phyloP scores from a whole-genome alignment of 2,797 vertebrate genomes.

The Sebastolobus altivelis region DNA sequence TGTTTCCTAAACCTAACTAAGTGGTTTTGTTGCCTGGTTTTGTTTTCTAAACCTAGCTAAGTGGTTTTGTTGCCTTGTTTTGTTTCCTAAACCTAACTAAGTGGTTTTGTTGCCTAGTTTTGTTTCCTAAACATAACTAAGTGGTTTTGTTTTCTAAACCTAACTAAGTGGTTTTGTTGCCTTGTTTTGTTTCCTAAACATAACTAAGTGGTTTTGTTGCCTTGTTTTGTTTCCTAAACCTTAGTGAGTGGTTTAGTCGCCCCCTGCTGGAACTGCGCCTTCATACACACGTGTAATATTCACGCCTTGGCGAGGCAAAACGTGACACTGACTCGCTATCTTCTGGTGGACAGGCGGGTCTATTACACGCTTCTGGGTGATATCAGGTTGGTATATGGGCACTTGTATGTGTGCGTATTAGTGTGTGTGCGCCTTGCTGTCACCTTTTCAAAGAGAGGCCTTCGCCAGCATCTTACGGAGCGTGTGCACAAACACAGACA shows the following conservation, averaged over 20 bases:
- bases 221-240: no score
- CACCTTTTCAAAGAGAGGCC: conserved; percentile 48
- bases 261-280: background rate
- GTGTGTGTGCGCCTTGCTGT: conserved; percentile 23
- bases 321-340: background rate
- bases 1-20: no score
- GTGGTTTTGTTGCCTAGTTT: no score
- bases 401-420: background rate
- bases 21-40: no score
- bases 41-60: no score
- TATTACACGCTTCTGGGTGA: background rate
- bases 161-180: no score
- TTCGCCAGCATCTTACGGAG: conserved; percentile 37
- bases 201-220: background rate
- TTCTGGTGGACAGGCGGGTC: background rate
- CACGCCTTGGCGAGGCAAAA: background rate
- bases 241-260: background rate
- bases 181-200: no score
- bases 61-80: no score
- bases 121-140: no score
- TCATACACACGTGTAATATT: background rate
- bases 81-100: no score
- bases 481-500: background rate
- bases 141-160: no score
- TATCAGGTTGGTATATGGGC: background rate